phyloP scores from a whole-genome alignment of 2,888 invertebrate species.

The Drosophila diplacantha region DNA sequence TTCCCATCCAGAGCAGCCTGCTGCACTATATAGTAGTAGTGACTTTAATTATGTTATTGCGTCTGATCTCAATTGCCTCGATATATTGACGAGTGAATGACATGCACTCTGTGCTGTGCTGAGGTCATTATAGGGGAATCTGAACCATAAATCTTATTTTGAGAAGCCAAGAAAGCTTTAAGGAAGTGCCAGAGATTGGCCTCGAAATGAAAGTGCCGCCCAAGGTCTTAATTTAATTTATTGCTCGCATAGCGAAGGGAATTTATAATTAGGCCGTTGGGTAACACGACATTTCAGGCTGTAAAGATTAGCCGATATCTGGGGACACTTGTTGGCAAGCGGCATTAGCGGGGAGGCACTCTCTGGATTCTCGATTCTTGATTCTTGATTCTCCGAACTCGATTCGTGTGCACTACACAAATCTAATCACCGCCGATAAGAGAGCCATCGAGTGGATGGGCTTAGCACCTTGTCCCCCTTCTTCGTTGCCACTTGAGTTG shows the following conservation, averaged over 20 bases:
- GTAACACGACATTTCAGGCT: constrained; percentile 20
- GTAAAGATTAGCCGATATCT: constrained; percentile 30
- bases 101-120: not conserved
- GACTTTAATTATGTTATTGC: constrained; percentile 5
- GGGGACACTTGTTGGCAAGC: constrained; percentile 17
- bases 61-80: constrained; percentile 2
- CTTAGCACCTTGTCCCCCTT: constrained; percentile 9
- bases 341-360: constrained; percentile 1
- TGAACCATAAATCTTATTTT: not conserved
- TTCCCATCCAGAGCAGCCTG: not conserved
- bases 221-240: constrained; percentile 3
- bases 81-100: not conserved
- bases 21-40: not conserved
- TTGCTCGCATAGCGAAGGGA: too few species aligned
- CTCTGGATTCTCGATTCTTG: constrained; percentile 4
- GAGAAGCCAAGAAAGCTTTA: too few species aligned
- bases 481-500: constrained; percentile 11
- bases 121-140: not conserved
- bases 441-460: constrained; percentile 13
- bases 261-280: constrained; percentile 23
- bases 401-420: constrained; percentile 5
- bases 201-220: not conserved
- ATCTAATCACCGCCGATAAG: constrained; percentile 34
- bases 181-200: not conserved
- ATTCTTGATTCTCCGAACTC: not conserved